Base-by-base conservation (phyloP, 2,888 invertebrate genomes). In the Zygaena filipendulae region DNA sequence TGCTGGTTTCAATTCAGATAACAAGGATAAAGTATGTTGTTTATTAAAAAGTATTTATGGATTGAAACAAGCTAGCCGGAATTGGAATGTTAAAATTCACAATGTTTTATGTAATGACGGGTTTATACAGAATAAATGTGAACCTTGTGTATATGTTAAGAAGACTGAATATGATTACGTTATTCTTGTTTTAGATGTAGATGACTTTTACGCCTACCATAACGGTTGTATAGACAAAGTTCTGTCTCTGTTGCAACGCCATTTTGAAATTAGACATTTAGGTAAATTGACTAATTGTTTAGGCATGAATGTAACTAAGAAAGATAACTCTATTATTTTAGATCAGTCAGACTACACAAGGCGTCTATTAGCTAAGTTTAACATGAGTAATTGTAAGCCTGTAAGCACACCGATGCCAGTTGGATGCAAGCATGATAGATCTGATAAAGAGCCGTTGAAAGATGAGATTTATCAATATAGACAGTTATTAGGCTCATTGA, bases 81-180 rank as follows among this genome's bases (percentile, higher is more conserved):
- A 24, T 27, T 30, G 33, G 25, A 33, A 28, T 30, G 29, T 25
- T 29, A 11, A 24, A 33, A 11, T 9, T 30, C 11, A 25, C 27
- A 34, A 34, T 26, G 25, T 34, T 25, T 34, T 34, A 25, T 22
- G 30, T 16, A 30, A 34, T 27, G 7, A 27, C 25, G 28, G 23
- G 9, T 33, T 18, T 30, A 6, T 13, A 2, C 13, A 32, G 19
- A 23, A 9, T 10, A 25, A 18, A 14, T 26, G 8, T 26, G 38
- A 38, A 16, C 34, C 37, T 5, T 38, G 34, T 38, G 9, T 37
- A n/a, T 37, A 29, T 32, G 7, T 23, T 7, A 34, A 33, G 22
- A 33, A 16, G n/a, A 10, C 5, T 20, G 10, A 14, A n/a, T 29
- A 22, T 5, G 7, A 8, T 20, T 13, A 11, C 4, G 23, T 13